Conservation (phyloP, 2,113 vertebrate genomes). For the Perccottus glenii region DNA sequence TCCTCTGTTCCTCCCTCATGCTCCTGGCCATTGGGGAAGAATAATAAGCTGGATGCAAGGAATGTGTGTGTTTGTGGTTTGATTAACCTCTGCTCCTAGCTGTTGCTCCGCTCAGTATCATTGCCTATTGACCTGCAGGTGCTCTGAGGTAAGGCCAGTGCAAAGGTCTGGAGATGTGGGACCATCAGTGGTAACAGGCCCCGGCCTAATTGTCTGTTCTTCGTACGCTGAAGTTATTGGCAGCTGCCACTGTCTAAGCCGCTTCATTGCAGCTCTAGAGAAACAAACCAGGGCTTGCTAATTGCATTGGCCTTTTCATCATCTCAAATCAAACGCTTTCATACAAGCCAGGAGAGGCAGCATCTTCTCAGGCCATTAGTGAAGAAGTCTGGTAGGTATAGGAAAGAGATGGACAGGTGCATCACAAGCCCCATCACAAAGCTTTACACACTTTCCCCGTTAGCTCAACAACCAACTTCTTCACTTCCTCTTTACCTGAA, state of each 20-base stretch:
- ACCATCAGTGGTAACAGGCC: slow-evolving; percentile 76
- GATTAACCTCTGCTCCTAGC: slow-evolving; percentile 78
- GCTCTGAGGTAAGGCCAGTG: slow-evolving; percentile 78
- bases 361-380: slow-evolving; percentile 83
- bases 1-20: slow-evolving; percentile 14
- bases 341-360: slow-evolving; percentile 76
- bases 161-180: slow-evolving; percentile 85
- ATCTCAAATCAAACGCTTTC: slow-evolving; percentile 86
- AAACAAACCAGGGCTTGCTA: slow-evolving; percentile 82
- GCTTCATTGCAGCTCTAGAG: slow-evolving; percentile 80
- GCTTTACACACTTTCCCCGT: slow-evolving; percentile 34
- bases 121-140: slow-evolving; percentile 87
- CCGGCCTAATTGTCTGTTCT: slow-evolving; percentile 85
- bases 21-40: slow-evolving; percentile 56
- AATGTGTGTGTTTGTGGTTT: slow-evolving; percentile 60
- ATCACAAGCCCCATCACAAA: slow-evolving; percentile 34
- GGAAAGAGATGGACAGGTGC: slow-evolving; percentile 47
- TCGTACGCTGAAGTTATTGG: slow-evolving; percentile 85
- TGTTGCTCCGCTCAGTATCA: slow-evolving; percentile 75
- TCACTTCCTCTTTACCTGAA: slow-evolving; percentile 78
- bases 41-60: slow-evolving; percentile 61
- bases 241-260: slow-evolving; percentile 86
- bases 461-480: slow-evolving; percentile 75
- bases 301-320: slow-evolving; percentile 96
- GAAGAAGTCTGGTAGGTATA: slow-evolving; percentile 65